Evolutionary conservation across 1,140 invertebrate species (phyloP).

Genomic region (Brachionus paranguensis): DNA sequence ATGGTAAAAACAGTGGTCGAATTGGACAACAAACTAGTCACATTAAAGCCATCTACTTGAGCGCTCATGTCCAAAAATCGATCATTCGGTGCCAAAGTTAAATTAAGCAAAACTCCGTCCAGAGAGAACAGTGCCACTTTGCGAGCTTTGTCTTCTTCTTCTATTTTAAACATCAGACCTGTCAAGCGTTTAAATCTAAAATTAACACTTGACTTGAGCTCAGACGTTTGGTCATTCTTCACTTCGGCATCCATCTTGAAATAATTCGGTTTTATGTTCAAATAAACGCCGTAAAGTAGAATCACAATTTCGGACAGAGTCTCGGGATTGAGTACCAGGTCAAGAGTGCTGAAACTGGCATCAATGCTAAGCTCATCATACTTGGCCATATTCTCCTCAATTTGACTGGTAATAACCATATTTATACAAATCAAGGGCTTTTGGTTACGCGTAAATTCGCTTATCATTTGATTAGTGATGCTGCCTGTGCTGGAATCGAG

Average conservation of each 20-base stretch:
- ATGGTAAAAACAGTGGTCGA: not conserved
- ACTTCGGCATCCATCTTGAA: not conserved
- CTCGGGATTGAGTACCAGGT: slow-evolving; percentile 13
- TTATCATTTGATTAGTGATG: not conserved
- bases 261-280: not conserved
- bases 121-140: not conserved
- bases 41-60: not conserved
- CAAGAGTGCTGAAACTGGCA: not conserved
- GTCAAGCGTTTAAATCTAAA: slow-evolving; percentile 1
- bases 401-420: not conserved
- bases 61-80: not conserved
- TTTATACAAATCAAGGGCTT: not conserved
- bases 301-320: not conserved
- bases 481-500: slow-evolving; percentile 60
- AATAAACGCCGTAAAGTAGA: not conserved
- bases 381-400: not conserved
- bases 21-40: not conserved
- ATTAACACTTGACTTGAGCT: slow-evolving; percentile 16
- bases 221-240: not conserved
- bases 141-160: not conserved
- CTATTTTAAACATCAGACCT: not conserved
- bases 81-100: not conserved
- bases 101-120: not conserved
- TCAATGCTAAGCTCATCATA: slow-evolving; percentile 13
- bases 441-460: not conserved